Evolutionary conservation across 2,113 vertebrate genomes (phyloP), one percentile per base, ranked within the genome.

Genomic region (Rafetus swinhoei): DNA sequence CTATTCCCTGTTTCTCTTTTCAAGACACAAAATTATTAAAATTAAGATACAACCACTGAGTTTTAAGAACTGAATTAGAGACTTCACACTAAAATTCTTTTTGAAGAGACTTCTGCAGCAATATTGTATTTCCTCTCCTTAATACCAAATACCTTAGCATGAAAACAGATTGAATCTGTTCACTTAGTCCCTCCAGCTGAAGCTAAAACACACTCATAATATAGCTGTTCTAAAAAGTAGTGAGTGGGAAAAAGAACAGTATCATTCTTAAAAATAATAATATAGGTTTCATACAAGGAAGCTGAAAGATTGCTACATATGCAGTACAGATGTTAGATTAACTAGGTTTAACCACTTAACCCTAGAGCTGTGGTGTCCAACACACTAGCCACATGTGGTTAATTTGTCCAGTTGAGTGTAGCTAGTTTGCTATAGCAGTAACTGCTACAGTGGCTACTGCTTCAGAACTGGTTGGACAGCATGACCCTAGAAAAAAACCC

Each of bases 111-210:
- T 79, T 19, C 29, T 52, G 27, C 57, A 7, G 52, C 5, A 2
- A 62, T 9, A 76, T 0, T 13, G 3, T 59, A 80, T 25, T 86
- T 81, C 8, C 72, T 13, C 27, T 50, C 88, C 5, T 0, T 18
- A 84, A 39, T 21, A 88, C 12, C 0, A 32, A 6, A 39, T 90
- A 19, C 24, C 29, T 18, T 77, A 62, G 12, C 54, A 90, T 81
- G 6, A 55, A 35, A 90, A 81, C 76, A 62, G 52, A 21, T 25
- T 3, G 25, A 74, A 29, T 65, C 25, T 84, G 45, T 35, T 87
- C 16, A 14, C 13, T 39, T 69, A 35, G 32, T 32, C 21, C 12
- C 21, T 50, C 8, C 24, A 80, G 0, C 53, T 32, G 7, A 76
- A 76, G 72, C 72, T n/a, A 56, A 65, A 60, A n/a, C 13, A 62